Percentiles rank a stretch among this genome's conserved stretches.
Evolutionary conservation across 2,113 vertebrate species (phyloP).

Genomic region (Ameiurus melas): DNA sequence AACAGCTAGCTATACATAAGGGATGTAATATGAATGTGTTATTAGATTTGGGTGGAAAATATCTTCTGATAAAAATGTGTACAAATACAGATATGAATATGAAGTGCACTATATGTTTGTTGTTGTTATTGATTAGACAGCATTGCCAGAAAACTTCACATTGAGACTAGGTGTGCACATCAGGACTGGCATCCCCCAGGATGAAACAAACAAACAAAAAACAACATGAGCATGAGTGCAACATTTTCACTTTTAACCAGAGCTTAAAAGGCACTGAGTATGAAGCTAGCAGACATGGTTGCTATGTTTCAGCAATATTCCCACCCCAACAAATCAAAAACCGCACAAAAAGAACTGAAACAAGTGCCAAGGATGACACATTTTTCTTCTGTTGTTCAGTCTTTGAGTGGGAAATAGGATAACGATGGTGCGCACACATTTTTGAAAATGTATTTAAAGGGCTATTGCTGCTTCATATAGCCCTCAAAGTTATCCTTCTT

Average conservation of each 20-base stretch:
- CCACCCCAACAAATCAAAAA: background rate
- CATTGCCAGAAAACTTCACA: background rate
- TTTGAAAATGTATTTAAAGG: background rate
- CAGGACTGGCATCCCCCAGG: background rate
- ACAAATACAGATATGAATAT: background rate
- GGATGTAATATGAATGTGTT: background rate
- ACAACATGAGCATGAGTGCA: background rate
- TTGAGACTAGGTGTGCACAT: background rate
- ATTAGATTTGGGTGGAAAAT: background rate
- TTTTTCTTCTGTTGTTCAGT: background rate
- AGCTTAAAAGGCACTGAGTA: background rate
- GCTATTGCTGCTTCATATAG: background rate
- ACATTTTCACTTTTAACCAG: background rate
- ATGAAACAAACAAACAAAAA: background rate
- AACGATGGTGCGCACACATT: background rate
- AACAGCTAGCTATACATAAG: background rate
- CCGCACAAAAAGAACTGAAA: background rate
- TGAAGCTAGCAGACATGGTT: background rate
- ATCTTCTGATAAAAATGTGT: background rate
- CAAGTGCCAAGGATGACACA: background rate
- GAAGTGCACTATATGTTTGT: background rate
- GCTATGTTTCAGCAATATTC: background rate
- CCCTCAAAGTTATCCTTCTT: too few relatives aligned
- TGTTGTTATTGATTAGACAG: background rate
- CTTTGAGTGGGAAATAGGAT: background rate